Conservation (phyloP, 1,140 invertebrate genomes). For the Drosophila prosaltans region DNA sequence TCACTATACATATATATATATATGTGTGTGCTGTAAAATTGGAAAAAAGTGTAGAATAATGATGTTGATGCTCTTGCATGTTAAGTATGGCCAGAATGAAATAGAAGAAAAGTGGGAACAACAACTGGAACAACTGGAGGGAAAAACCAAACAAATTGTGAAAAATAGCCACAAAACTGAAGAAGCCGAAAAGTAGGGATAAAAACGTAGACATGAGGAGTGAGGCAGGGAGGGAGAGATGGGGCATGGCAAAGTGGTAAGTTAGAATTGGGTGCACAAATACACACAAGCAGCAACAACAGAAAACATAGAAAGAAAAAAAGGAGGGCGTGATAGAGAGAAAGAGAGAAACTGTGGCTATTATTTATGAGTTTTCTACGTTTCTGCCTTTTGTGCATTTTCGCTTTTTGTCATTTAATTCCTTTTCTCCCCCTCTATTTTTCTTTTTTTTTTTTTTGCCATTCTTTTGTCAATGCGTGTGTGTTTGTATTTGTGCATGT, state of each 20-base stretch:
- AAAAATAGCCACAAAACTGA: slow-evolving; percentile 62
- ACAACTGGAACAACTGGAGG: not conserved
- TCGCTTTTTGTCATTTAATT: slow-evolving; percentile 70
- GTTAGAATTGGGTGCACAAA: slow-evolving; percentile 40
- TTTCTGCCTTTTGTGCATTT: slow-evolving; percentile 73
- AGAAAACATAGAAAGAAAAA: not conserved
- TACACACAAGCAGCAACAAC: not conserved
- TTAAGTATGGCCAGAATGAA: slow-evolving; percentile 24
- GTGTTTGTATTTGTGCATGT: slow-evolving; percentile 4
- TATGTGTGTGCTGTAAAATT: not conserved
- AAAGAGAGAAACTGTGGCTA: slow-evolving; percentile 32
- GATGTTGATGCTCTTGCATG: slow-evolving; percentile 5
- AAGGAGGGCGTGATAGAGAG: not conserved
- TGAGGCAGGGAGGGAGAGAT: too few relatives aligned
- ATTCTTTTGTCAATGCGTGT: not conserved
- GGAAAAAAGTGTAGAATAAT: not conserved
- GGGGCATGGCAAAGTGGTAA: not conserved
- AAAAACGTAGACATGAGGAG: not conserved
- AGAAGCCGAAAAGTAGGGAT: too few relatives aligned
- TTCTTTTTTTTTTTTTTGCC: not conserved
- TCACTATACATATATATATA: not conserved
- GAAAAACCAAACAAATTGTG: slow-evolving; percentile 66
- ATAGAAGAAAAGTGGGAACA: not conserved
- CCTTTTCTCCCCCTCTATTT: slow-evolving; percentile 19
- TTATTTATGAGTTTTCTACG: slow-evolving; percentile 78